Conservation (phyloP, 35 echinoderm and acorn worm species). For the Strongylocentrotus purpuratus region DNA sequence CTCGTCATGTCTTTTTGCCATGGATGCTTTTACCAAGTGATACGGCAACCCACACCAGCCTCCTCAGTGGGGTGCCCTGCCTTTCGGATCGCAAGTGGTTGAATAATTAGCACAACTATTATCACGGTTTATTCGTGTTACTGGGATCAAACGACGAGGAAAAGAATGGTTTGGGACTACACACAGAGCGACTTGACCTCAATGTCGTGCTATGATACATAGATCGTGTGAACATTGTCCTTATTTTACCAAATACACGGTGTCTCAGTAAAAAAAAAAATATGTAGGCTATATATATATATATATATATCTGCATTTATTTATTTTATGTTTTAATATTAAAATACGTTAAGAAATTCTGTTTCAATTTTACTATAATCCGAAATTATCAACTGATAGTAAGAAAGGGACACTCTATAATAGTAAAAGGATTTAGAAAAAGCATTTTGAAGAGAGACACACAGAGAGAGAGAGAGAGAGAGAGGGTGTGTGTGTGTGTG, state of each 20-base stretch:
- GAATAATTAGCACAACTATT: slow-evolving; percentile 19
- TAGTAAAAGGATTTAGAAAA: too few species aligned
- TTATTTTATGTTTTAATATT: too few species aligned
- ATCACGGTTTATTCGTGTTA: not conserved
- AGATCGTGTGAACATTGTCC: not conserved
- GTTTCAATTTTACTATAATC: too few species aligned
- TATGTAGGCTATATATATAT: too few species aligned
- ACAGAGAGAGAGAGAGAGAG: too few species aligned
- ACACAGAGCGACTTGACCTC: not conserved
- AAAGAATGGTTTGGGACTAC: not conserved
- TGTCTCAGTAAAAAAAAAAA: not conserved
- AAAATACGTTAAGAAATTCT: too few species aligned
- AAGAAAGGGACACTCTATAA: too few species aligned
- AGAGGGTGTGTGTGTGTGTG: too few species aligned
- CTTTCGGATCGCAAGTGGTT: not conserved
- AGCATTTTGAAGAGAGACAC: too few species aligned
- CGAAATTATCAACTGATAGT: too few species aligned
- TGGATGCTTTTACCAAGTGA: not conserved
- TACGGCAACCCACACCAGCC: not conserved
- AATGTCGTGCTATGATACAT: not conserved
- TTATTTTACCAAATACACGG: not conserved
- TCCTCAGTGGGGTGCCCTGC: not conserved
- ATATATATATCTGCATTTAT: too few species aligned
- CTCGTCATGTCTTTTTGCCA: too few species aligned
- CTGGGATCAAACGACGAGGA: not conserved